These are phyloP conservation scores for Kradibia gibbosae DNA, from an alignment of 1,140 invertebrate species.

Conservation along the genomic window DNA sequence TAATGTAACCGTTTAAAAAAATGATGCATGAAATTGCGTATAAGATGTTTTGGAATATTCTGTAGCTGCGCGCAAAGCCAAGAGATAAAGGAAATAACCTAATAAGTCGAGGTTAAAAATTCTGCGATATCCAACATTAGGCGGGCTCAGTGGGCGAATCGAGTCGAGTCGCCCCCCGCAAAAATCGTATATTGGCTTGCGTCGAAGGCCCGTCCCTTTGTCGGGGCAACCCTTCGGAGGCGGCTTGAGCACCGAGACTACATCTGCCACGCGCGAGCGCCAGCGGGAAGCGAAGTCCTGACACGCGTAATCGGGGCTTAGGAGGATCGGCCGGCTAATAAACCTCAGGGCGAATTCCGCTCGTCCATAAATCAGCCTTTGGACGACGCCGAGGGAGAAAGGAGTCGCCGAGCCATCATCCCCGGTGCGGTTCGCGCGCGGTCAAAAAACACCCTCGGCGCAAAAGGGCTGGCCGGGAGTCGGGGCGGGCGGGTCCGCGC, in stretches of 20 bases:
- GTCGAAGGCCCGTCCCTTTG: neutral
- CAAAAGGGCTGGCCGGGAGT: neutral
- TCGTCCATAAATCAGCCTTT: neutral
- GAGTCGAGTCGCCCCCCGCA: too few relatives aligned
- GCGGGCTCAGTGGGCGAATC: too few relatives aligned
- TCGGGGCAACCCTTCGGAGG: neutral
- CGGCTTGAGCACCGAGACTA: neutral
- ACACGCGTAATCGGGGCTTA: constrained; percentile 6
- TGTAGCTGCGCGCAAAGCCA: too few relatives aligned
- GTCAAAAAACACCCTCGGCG: constrained; percentile 1
- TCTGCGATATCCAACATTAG: too few relatives aligned
- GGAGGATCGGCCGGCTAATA: neutral
- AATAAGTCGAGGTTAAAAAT: too few relatives aligned
- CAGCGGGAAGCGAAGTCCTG: neutral
- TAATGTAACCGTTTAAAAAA: too few relatives aligned
- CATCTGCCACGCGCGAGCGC: neutral
- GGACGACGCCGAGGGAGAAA: too few relatives aligned
- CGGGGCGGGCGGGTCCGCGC: neutral
- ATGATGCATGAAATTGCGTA: too few relatives aligned
- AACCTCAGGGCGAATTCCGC: neutral
- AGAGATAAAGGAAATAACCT: too few relatives aligned
- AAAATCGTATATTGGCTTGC: neutral
- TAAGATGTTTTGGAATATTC: too few relatives aligned
- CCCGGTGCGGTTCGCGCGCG: neutral
- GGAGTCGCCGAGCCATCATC: neutral